These are phyloP conservation scores for Geotrypetes seraphini DNA, from an alignment of 2,797 vertebrate species.

Conservation along the genomic window DNA sequence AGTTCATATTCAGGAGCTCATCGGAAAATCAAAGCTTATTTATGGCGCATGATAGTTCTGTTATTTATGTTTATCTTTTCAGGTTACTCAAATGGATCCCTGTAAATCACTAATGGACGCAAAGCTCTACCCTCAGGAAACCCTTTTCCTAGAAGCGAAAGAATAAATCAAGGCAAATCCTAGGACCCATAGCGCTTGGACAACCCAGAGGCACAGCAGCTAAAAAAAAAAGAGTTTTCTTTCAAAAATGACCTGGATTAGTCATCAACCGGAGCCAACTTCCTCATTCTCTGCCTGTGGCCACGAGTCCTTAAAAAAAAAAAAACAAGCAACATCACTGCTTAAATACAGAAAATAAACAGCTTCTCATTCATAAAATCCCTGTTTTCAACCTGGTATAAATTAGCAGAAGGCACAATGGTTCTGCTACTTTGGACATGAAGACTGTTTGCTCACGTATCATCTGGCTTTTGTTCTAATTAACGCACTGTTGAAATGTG, in stretches of 20 bases:
- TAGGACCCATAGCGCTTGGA: constrained; percentile 43
- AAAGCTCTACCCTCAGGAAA: constrained; percentile 98
- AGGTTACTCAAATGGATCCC: constrained; percentile 93
- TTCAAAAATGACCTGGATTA: constrained; percentile 33
- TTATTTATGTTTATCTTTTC: constrained; percentile 41
- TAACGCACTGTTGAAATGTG: constrained; percentile 46
- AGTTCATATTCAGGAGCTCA: too few species aligned
- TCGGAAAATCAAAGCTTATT: too few species aligned
- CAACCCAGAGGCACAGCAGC: constrained; percentile 36
- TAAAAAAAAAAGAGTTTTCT: constrained; percentile 44
- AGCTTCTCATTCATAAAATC: constrained; percentile 48
- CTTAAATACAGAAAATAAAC: too few species aligned
- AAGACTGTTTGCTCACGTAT: constrained; percentile 35
- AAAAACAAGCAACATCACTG: constrained; percentile 63
- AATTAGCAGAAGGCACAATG: constrained; percentile 39
- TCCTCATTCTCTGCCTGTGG: constrained; percentile 70
- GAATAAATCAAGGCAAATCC: constrained; percentile 59
- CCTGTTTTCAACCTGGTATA: constrained; percentile 49
- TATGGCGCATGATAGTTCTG: too few species aligned
- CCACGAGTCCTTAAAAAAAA: constrained; percentile 67
- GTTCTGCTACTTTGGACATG: constrained; percentile 42
- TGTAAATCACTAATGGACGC: constrained; percentile 86
- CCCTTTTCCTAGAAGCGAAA: constrained; percentile 96
- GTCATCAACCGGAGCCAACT: constrained; percentile 38
- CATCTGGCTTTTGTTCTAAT: constrained; percentile 45